Evolutionary conservation across 2,888 invertebrate species (phyloP), one percentile per base, ranked within the genome.

Genomic region (Galeopsomyia nigrocyanea): DNA sequence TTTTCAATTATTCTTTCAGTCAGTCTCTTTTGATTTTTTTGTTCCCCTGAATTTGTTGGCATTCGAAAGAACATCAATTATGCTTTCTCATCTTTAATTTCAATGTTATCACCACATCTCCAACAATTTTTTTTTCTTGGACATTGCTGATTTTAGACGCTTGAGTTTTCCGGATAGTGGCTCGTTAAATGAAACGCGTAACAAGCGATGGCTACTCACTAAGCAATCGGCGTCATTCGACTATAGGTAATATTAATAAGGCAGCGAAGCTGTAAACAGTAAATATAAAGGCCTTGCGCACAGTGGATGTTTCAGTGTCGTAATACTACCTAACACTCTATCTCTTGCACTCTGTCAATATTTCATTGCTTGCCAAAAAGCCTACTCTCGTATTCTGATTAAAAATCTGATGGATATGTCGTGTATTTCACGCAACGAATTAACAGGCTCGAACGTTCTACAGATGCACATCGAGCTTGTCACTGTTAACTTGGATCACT

Each of bases 121-220:
- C n/a, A 53, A 60, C 7, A 55, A 39, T 57, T 16, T 66, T 63
- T 53, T 51, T 50, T 53, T 60, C 21, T 26, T 26, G 47, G 14
- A 10, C 46, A 58, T 66, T 71, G 71, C 46, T 71, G 71, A 56
- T 83, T 85, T 79, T 87, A 87, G 87, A 84, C 87, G 86, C 81
- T 86, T 86, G 85, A 85, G 84, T 84, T 85, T 84, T 83, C 85
- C 86, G 80, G 85, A 86, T 80, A 84, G 82, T 83, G 83, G 85
- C 78, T 78, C 82, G 79, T 80, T 83, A 80, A 85, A 82, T 79
- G 85, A 86, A 80, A 79, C 80, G 79, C 83, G 83, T 85, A 84
- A 83, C 81, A 85, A 86, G 81, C 84, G 85, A 81, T 84, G 85
- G 85, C 83, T 82, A 78, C 82, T 83, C 80, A 82, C 83, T 83